Conservation (phyloP, 2,888 invertebrate genomes). For the Carpatolechia fugitivella region DNA sequence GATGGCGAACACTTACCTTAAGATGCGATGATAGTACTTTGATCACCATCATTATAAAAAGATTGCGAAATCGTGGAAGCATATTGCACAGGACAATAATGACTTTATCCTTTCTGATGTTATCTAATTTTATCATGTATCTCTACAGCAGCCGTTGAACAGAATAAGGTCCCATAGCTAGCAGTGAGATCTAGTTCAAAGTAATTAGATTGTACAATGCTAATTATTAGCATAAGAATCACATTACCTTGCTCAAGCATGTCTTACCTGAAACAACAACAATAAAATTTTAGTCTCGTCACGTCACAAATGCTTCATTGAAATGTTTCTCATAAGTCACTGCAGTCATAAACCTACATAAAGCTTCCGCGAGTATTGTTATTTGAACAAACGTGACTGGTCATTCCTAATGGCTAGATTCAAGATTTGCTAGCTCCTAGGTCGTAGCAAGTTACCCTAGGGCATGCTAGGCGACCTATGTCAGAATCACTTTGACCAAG, state of each 20-base stretch:
- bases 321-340: slow-evolving; percentile 15
- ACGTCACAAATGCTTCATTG: slow-evolving; percentile 1
- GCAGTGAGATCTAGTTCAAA: background rate
- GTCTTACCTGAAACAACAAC: slow-evolving; percentile 11
- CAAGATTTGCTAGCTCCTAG: slow-evolving; percentile 27
- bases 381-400: slow-evolving; percentile 32
- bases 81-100: slow-evolving; percentile 11
- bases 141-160: background rate
- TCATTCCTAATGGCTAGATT: slow-evolving; percentile 22
- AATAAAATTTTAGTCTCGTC: slow-evolving; percentile 15
- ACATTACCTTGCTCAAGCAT: background rate
- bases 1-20: slow-evolving; percentile 11
- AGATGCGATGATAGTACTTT: slow-evolving; percentile 13
- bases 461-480: slow-evolving; percentile 29
- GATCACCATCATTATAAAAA: slow-evolving; percentile 13
- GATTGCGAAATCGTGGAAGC: slow-evolving; percentile 3
- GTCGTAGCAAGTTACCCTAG: slow-evolving; percentile 37
- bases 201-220: background rate
- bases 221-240: background rate
- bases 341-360: slow-evolving; percentile 24
- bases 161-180: too few relatives aligned
- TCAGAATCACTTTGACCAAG: slow-evolving; percentile 65
- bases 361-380: slow-evolving; percentile 23
- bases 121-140: background rate
- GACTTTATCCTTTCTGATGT: slow-evolving; percentile 12